Conservation (phyloP, 1,140 invertebrate species). For the Diorhabda elongata region DNA sequence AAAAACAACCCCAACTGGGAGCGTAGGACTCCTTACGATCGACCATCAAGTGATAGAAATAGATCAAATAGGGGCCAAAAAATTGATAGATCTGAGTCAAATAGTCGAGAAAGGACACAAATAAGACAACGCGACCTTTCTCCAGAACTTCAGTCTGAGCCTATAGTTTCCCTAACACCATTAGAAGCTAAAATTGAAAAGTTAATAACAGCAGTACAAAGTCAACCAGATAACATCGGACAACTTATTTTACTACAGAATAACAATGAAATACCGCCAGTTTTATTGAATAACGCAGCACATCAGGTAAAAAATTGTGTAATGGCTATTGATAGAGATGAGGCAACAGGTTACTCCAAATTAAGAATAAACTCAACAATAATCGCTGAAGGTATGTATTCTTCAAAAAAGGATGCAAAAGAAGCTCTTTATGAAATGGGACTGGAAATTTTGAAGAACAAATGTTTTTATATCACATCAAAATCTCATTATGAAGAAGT, state of each 20-base stretch:
- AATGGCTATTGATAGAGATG: constrained; percentile 24
- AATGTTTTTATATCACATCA: constrained; percentile 30
- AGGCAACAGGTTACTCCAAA: constrained; percentile 9
- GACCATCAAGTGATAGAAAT: not conserved
- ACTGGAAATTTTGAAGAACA: constrained; percentile 28
- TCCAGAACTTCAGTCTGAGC: not conserved
- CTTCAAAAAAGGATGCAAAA: constrained; percentile 27
- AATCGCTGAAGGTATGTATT: constrained; percentile 21
- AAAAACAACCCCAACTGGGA: not conserved
- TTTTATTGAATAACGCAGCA: constrained; percentile 8
- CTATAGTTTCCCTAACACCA: not conserved
- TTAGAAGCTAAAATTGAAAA: constrained; percentile 11
- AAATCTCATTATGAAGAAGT: constrained; percentile 26
- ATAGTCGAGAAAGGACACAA: not conserved
- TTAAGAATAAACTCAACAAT: not conserved
- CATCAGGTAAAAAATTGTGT: constrained; percentile 18
- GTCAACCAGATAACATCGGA: constrained; percentile 1
- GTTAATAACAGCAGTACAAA: not conserved
- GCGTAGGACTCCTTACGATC: not conserved
- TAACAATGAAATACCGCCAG: constrained; percentile 14
- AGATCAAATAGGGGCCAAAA: not conserved
- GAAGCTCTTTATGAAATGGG: constrained; percentile 25
- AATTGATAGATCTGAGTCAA: not conserved
- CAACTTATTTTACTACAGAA: constrained; percentile 9
- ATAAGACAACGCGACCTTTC: not conserved